Conservation (phyloP, 2,888 invertebrate species). For the Eristalinus aeneus region DNA sequence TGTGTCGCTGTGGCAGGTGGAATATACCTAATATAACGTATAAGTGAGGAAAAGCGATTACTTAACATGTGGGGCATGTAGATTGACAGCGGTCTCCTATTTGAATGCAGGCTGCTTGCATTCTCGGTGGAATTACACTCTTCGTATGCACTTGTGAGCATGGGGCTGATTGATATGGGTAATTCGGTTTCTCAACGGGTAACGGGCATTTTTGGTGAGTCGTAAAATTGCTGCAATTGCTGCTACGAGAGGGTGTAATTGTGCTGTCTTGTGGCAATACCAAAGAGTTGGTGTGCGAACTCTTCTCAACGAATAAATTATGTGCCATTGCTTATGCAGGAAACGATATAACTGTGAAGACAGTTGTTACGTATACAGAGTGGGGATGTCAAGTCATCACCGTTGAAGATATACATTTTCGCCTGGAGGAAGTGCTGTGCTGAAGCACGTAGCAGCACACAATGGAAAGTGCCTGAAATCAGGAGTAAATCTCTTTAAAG, state of each 20-base stretch:
- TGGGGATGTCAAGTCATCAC: not conserved
- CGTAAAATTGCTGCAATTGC: constrained; percentile 11
- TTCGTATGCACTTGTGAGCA: constrained; percentile 22
- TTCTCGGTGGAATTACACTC: constrained; percentile 12
- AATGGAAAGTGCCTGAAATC: not conserved
- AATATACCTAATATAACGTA: constrained; percentile 4
- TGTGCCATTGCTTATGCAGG: not conserved
- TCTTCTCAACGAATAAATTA: not conserved
- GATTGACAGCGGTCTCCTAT: constrained; percentile 38
- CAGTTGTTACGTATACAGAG: not conserved
- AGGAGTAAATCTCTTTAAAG: not conserved
- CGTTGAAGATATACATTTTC: not conserved
- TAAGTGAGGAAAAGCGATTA: constrained; percentile 44
- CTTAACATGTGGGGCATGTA: constrained; percentile 44
- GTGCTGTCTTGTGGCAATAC: constrained; percentile 4
- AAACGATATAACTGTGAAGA: not conserved
- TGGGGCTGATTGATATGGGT: constrained; percentile 11
- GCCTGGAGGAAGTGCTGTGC: not conserved
- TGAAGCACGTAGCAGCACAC: not conserved
- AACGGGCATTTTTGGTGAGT: constrained; percentile 14
- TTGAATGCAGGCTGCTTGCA: constrained; percentile 5
- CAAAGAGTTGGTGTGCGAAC: constrained; percentile 46
- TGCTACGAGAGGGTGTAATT: constrained; percentile 4
- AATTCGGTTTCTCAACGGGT: not conserved
- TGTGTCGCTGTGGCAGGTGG: constrained; percentile 33